Evolutionary conservation across 2,888 invertebrate genomes (phyloP).

Genomic region (Amorpha juglandis): DNA sequence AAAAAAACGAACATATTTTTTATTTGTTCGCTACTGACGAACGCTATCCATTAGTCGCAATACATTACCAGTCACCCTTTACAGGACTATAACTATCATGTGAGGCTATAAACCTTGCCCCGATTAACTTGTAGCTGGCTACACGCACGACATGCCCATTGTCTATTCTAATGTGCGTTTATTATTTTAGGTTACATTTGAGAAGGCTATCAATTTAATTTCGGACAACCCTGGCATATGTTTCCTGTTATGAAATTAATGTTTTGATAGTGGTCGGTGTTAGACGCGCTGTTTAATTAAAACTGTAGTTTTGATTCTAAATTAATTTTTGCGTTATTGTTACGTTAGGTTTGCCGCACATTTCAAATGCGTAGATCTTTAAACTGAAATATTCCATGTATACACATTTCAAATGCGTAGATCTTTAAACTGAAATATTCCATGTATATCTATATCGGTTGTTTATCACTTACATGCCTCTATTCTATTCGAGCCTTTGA

Average conservation of each 20-base stretch:
- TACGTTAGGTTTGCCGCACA: background rate
- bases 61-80: slow-evolving; percentile 64
- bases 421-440: no score
- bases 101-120: slow-evolving; percentile 60
- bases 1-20: slow-evolving; percentile 25
- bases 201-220: slow-evolving; percentile 64
- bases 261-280: slow-evolving; percentile 21
- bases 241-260: slow-evolving; percentile 25
- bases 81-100: slow-evolving; percentile 68
- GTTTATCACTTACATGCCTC: slow-evolving; percentile 46
- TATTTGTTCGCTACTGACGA: slow-evolving; percentile 39
- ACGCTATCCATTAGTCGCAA: slow-evolving; percentile 51
- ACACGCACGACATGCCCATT: slow-evolving; percentile 53
- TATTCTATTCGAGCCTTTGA: slow-evolving; percentile 55
- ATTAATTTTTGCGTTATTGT: slow-evolving; percentile 3
- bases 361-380: background rate
- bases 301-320: background rate
- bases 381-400: no score
- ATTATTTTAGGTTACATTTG: slow-evolving; percentile 65
- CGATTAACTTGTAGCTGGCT: slow-evolving; percentile 57
- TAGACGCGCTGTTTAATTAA: slow-evolving; percentile 6
- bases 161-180: slow-evolving; percentile 51
- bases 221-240: slow-evolving; percentile 47
- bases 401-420: background rate
- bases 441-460: no score